phyloP scores from a whole-genome alignment of 1,140 invertebrate species.

The Araneus ventricosus region DNA sequence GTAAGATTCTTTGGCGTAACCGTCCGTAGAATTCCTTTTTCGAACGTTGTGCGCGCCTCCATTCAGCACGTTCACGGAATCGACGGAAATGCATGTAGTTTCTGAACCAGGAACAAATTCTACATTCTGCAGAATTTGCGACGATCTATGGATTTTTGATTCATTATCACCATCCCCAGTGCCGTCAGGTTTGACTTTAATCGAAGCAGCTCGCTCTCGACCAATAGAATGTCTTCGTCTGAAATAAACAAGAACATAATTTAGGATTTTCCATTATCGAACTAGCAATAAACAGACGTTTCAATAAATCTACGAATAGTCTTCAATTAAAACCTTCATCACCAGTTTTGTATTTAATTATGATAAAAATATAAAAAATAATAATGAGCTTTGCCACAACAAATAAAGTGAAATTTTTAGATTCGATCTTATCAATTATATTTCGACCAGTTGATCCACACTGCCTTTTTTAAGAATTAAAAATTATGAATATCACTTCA shows the following conservation, averaged over 20 bases:
- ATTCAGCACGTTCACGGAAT: neutral
- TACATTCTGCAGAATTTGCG: constrained; percentile 21
- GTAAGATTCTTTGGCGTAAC: neutral
- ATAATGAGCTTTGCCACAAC: too few relatives aligned
- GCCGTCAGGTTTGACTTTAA: neutral
- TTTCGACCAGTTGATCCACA: too few relatives aligned
- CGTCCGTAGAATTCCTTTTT: neutral
- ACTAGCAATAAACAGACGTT: too few relatives aligned
- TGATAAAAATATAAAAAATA: too few relatives aligned
- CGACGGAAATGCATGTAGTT: neutral
- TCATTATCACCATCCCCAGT: neutral
- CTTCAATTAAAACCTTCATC: too few relatives aligned
- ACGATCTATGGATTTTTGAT: neutral
- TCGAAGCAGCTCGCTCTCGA: constrained; percentile 31
- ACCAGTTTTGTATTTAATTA: too few relatives aligned
- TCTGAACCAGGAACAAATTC: neutral
- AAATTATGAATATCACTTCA: too few relatives aligned
- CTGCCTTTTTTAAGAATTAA: too few relatives aligned
- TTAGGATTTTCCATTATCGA: too few relatives aligned
- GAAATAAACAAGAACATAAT: neutral
- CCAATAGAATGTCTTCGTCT: constrained; percentile 44
- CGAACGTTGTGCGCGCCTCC: neutral
- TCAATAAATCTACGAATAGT: too few relatives aligned
- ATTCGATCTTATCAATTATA: too few relatives aligned
- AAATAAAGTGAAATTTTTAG: too few relatives aligned